Conservation (phyloP, 1,140 invertebrate species). For the Temnothorax longispinosus region DNA sequence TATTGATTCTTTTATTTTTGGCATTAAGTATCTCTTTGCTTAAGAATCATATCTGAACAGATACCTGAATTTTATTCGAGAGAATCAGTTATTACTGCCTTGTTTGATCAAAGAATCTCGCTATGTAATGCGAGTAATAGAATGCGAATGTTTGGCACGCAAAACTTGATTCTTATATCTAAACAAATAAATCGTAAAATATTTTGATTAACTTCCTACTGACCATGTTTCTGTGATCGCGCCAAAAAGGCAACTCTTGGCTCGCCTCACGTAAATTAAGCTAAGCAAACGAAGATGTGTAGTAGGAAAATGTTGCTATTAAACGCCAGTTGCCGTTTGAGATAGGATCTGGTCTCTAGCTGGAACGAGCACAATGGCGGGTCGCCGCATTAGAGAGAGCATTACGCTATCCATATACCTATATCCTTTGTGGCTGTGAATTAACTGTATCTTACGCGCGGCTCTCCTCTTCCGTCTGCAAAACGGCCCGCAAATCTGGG, state of each 20-base stretch:
- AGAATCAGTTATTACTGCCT: conserved; percentile 11
- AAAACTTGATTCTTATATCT: background rate
- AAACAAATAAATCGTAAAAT: conserved; percentile 13
- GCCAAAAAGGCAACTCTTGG: conserved; percentile 31
- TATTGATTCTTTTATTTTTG: background rate
- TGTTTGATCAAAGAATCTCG: background rate
- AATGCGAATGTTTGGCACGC: background rate
- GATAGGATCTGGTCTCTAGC: background rate
- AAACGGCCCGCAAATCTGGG: conserved; percentile 26
- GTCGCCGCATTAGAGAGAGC: conserved; percentile 2
- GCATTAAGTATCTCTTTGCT: background rate
- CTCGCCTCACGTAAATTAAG: background rate
- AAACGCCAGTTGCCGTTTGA: background rate
- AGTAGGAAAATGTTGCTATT: conserved; percentile 5
- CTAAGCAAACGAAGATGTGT: background rate
- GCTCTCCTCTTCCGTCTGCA: conserved; percentile 11
- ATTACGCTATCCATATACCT: conserved; percentile 6
- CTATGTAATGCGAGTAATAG: background rate
- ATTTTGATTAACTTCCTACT: background rate
- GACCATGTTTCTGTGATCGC: conserved; percentile 16
- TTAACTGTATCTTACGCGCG: conserved; percentile 44
- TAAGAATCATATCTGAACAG: background rate
- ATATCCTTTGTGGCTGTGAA: conserved; percentile 31
- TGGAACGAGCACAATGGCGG: background rate
- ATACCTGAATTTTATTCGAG: background rate